Conservation (phyloP, 2,888 invertebrate genomes). For the Malthinus seriepunctatus region DNA sequence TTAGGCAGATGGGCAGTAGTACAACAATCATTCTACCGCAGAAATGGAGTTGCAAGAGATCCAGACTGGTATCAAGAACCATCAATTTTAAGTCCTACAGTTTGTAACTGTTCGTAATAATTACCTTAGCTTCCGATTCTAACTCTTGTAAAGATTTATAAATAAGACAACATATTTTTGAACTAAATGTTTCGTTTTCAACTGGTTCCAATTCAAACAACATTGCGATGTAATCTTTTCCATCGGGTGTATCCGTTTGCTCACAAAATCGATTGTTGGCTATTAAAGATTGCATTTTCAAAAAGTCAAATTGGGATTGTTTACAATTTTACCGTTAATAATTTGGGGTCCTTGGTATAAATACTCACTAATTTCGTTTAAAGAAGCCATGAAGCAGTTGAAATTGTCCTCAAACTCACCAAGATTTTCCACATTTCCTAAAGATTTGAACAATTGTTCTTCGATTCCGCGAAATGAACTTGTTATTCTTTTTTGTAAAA, state of each 20-base stretch:
- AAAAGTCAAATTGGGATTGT: too few species aligned
- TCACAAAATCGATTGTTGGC: too few species aligned
- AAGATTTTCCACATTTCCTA: constrained; percentile 35
- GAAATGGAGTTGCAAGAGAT: constrained; percentile 59
- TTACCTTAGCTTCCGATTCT: constrained; percentile 31
- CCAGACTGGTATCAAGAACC: constrained; percentile 61
- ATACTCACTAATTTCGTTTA: neutral
- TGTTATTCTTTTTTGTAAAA: constrained; percentile 25
- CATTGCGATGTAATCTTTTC: constrained; percentile 4
- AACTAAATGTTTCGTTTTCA: constrained; percentile 18
- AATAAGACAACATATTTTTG: constrained; percentile 21
- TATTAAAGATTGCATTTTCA: too few species aligned
- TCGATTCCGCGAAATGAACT: constrained; percentile 22
- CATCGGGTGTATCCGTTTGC: too few species aligned
- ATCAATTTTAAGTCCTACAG: constrained; percentile 48
- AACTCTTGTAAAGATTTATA: constrained; percentile 21
- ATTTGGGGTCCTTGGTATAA: constrained; percentile 9
- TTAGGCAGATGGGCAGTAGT: constrained; percentile 59
- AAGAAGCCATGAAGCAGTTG: neutral
- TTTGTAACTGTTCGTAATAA: constrained; percentile 38
- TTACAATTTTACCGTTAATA: constrained; percentile 9
- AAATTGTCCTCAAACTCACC: constrained; percentile 25
- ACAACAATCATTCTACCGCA: constrained; percentile 61
- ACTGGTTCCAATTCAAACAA: constrained; percentile 8
- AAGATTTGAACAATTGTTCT: constrained; percentile 17